Conservation (phyloP, 1,140 invertebrate genomes). For the Trichomalopsis sarcophagae region DNA sequence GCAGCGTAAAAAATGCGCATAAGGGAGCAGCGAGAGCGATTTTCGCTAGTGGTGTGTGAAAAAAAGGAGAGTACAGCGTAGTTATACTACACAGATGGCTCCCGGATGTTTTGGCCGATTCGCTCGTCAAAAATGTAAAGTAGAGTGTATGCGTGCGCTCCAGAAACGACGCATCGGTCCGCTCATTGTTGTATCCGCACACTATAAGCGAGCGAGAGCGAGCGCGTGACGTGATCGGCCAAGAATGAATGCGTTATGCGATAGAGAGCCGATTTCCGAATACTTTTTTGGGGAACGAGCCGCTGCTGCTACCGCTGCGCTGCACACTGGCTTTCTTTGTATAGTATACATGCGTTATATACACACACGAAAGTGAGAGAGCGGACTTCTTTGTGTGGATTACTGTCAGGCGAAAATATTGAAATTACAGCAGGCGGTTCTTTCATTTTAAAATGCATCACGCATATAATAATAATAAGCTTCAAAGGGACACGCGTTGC, state of each 20-base stretch:
- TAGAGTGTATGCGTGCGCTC: background rate
- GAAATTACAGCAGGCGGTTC: background rate
- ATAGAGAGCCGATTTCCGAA: slow-evolving; percentile 36
- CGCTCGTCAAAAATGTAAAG: slow-evolving; percentile 38
- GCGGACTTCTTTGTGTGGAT: background rate
- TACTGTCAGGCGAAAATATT: background rate
- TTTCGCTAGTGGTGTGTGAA: background rate
- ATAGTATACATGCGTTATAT: background rate
- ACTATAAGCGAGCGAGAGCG: background rate
- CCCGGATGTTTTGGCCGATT: slow-evolving; percentile 45
- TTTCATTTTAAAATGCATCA: background rate
- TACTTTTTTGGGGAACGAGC: slow-evolving; percentile 1
- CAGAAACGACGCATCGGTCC: background rate
- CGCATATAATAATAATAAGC: background rate
- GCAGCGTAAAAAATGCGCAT: slow-evolving; percentile 15
- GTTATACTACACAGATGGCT: slow-evolving; percentile 13
- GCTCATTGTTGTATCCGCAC: slow-evolving; percentile 8
- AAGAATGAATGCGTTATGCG: slow-evolving; percentile 28
- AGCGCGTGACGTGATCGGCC: slow-evolving; percentile 31
- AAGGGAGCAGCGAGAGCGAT: slow-evolving; percentile 7
- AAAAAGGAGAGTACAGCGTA: background rate
- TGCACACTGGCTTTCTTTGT: background rate
- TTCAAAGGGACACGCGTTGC: background rate
- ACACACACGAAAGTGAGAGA: background rate
- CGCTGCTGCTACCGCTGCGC: too few species aligned